These are phyloP conservation scores for Bovichtus variegatus DNA, from an alignment of 2,797 vertebrate species.

Conservation along the genomic window DNA sequence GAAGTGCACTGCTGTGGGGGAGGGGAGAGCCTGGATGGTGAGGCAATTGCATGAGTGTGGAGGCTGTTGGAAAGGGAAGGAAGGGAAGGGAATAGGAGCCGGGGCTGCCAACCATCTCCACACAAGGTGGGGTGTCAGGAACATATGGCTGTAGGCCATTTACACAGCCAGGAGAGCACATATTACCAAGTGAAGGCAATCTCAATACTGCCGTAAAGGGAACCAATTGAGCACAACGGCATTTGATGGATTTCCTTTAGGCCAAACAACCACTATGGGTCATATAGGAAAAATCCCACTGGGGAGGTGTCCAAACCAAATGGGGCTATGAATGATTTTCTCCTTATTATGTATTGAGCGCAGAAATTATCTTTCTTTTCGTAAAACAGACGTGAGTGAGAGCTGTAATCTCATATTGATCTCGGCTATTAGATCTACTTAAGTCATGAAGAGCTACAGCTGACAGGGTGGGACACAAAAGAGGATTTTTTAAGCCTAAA, in stretches of 20 bases:
- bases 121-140: slow-evolving; percentile 77
- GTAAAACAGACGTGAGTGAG: slow-evolving; percentile 37
- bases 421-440: slow-evolving; percentile 51
- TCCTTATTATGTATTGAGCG: slow-evolving; percentile 25
- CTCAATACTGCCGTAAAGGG: slow-evolving; percentile 57
- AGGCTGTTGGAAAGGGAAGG: slow-evolving; percentile 68
- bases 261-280: slow-evolving; percentile 46
- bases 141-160: slow-evolving; percentile 77
- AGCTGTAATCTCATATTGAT: slow-evolving; percentile 60
- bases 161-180: slow-evolving; percentile 66
- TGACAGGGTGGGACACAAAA: slow-evolving; percentile 16
- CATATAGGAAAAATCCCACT: slow-evolving; percentile 30
- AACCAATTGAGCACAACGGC: slow-evolving; percentile 62
- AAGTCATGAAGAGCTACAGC: slow-evolving; percentile 40
- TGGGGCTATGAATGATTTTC: slow-evolving; percentile 32
- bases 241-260: slow-evolving; percentile 69
- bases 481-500: slow-evolving; percentile 29
- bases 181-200: slow-evolving; percentile 63
- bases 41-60: slow-evolving; percentile 71
- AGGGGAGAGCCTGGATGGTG: slow-evolving; percentile 76
- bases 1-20: slow-evolving; percentile 73
- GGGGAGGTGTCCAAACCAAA: slow-evolving; percentile 25
- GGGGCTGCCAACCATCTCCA: slow-evolving; percentile 75
- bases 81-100: slow-evolving; percentile 59
- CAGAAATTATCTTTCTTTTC: slow-evolving; percentile 41